Evolutionary conservation across 1,140 invertebrate genomes (phyloP), one percentile per base, ranked within the genome.

Genomic region (Drosophila insularis): DNA sequence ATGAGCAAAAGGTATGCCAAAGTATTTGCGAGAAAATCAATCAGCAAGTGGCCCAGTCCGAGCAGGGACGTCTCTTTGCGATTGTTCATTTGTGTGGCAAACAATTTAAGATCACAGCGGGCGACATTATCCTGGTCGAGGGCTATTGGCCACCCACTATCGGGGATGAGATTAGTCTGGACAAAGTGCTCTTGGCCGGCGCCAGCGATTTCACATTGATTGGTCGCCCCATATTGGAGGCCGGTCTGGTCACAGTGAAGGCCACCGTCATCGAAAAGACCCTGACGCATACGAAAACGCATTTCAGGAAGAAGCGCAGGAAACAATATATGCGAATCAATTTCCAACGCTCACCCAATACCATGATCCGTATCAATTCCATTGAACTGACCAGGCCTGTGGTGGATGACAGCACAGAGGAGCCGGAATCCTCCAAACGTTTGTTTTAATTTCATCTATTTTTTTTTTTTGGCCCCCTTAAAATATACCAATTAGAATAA

Each of bases 251-350:
- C 0, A 92, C 93, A 56, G 93, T 99, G 1, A 95, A 96, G 71
- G 97, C 96, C 0, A 98, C 97, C 35, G 94, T 99, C 5, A 95
- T 99, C 55, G 97, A 98, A 74, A 98, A 98, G 92, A 97, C 96
- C 0, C 92, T 98, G 1, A 97, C 96, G 1, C 95, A 97, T 77
- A 97, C 95, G 1, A 96, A 96, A 90, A 95, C 95, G 58, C 93
- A 95, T 81, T 97, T 97, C 87, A 94, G 93, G 19, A 95, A 96
- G 89, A 95, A 93, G 78, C 93, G 93, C 75, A 95, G 96, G 91
- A 96, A 97, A 92, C 95, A 97, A 72, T 96, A 93, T 81, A 95
- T 94, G 90, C 94, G 95, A 86, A 95, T 96, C 55, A 95, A 96
- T 78, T 97, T 97, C 91, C 93, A 93, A 74, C 94, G 95, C 86